Percentiles rank a stretch among this genome's conserved stretches.
Evolutionary conservation across 2,797 vertebrate genomes (phyloP).

Genomic region (Vespertilio murinus): DNA sequence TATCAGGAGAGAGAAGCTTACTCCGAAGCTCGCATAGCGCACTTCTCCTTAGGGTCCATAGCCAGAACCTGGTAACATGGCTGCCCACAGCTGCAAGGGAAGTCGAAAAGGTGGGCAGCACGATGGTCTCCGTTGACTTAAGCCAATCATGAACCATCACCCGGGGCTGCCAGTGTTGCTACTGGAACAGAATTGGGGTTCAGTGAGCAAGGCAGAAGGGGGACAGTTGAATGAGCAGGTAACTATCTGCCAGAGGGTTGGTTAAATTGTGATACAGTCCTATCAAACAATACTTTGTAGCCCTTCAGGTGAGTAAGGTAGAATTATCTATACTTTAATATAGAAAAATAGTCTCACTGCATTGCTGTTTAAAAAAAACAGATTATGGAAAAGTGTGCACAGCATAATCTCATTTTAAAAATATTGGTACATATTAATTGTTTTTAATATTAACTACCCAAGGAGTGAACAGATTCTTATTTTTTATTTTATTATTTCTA

Average conservation of each 20-base stretch:
- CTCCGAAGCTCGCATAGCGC: background rate
- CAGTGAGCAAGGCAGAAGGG: background rate
- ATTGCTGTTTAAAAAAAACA: background rate
- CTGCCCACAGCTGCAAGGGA: background rate
- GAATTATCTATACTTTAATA: background rate
- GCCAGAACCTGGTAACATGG: background rate
- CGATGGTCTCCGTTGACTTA: background rate
- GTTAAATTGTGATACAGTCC: background rate
- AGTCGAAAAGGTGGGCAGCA: background rate
- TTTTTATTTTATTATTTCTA: slow-evolving; percentile 2
- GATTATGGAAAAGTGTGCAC: background rate
- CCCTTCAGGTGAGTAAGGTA: background rate
- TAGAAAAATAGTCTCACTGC: background rate
- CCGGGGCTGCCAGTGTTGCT: background rate
- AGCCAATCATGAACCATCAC: background rate
- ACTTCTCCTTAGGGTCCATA: background rate
- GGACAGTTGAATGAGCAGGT: background rate
- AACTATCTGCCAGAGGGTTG: background rate
- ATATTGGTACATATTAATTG: background rate
- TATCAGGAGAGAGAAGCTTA: background rate
- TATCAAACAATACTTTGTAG: background rate
- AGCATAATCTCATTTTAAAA: background rate
- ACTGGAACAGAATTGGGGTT: background rate
- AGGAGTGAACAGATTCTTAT: background rate
- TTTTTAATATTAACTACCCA: background rate